phyloP scores from a whole-genome alignment of 92 coral and sea anemone species.

The Galaxea fascicularis region DNA sequence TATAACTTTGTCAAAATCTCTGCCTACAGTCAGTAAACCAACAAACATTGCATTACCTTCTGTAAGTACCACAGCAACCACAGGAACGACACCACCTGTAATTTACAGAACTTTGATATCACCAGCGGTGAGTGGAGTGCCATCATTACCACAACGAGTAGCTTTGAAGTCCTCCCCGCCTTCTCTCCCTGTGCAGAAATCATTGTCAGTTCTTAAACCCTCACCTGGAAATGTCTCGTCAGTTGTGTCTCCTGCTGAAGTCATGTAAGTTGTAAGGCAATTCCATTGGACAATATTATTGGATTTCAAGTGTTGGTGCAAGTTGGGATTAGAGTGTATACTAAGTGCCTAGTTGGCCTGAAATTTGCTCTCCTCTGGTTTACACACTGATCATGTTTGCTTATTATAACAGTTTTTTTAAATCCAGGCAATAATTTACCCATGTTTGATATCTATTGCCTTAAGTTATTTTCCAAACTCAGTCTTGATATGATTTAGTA shows the following conservation, averaged over 20 bases:
- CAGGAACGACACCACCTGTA: slow-evolving; percentile 33
- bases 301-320: no score
- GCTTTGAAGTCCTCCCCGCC: slow-evolving; percentile 59
- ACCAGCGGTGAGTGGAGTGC: slow-evolving; percentile 50
- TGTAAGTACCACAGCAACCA: not conserved
- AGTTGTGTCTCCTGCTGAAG: slow-evolving; percentile 14
- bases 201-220: slow-evolving; percentile 14
- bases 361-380: no score
- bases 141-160: slow-evolving; percentile 54
- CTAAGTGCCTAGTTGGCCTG: no score
- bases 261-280: not conserved
- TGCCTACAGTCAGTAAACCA: slow-evolving; percentile 31
- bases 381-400: no score
- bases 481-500: no score
- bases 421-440: no score
- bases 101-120: slow-evolving; percentile 65
- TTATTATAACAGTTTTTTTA: no score
- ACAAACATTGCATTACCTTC: slow-evolving; percentile 12
- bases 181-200: slow-evolving; percentile 43
- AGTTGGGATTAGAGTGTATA: no score
- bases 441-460: no score
- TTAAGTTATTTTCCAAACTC: no score
- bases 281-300: no score
- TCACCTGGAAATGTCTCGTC: not conserved
- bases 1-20: not conserved